phyloP scores from a whole-genome alignment of 2,888 invertebrate genomes.

The Stenodera caucasica region DNA sequence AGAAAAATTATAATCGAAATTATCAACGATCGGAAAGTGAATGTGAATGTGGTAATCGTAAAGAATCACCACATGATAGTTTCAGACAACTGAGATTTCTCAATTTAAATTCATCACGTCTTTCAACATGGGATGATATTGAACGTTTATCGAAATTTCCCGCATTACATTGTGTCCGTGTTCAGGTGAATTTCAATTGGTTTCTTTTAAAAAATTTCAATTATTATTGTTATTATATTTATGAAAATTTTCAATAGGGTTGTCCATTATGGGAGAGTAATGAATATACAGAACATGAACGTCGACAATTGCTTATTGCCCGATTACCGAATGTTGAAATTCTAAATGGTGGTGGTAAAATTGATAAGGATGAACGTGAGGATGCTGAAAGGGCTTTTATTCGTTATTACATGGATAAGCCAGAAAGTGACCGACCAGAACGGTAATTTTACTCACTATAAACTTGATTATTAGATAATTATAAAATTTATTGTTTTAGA shows the following conservation, averaged over 20 bases:
- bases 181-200: slow-evolving; percentile 63
- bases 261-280: slow-evolving; percentile 76
- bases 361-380: slow-evolving; percentile 83
- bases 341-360: slow-evolving; percentile 86
- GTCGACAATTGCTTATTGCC: slow-evolving; percentile 84
- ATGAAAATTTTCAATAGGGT: slow-evolving; percentile 51
- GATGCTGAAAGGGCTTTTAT: slow-evolving; percentile 93
- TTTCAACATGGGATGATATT: slow-evolving; percentile 87
- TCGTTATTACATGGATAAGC: slow-evolving; percentile 86
- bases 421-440: slow-evolving; percentile 78
- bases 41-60: slow-evolving; percentile 58
- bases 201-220: slow-evolving; percentile 3
- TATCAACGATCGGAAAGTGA: slow-evolving; percentile 60
- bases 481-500: slow-evolving; percentile 53
- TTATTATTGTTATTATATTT: background rate
- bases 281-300: slow-evolving; percentile 86
- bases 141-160: slow-evolving; percentile 85
- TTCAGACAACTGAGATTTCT: slow-evolving; percentile 73
- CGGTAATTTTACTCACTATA: slow-evolving; percentile 58
- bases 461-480: background rate
- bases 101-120: slow-evolving; percentile 81
- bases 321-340: slow-evolving; percentile 82
- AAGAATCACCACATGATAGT: slow-evolving; percentile 64
- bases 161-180: slow-evolving; percentile 77
- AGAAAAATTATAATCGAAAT: slow-evolving; percentile 30